Conservation (phyloP, 1,140 invertebrate genomes). For the Aporrectodea caliginosa region DNA sequence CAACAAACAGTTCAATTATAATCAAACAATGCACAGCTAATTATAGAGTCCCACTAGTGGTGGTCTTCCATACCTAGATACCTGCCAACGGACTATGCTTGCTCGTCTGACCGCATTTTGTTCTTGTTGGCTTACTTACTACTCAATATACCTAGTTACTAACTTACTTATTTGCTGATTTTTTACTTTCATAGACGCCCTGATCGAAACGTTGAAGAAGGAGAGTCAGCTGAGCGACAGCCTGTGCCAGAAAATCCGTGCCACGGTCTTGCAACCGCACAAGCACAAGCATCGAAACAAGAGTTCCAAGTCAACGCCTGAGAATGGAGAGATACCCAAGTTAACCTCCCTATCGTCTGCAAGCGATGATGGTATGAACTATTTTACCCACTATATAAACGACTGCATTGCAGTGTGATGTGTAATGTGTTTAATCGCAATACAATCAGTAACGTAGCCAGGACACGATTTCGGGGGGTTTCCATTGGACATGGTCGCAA, state of each 20-base stretch:
- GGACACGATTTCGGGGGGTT: not conserved
- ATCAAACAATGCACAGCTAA: too few relatives aligned
- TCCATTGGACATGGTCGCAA: too few relatives aligned
- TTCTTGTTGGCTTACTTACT: too few relatives aligned
- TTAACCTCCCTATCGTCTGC: not conserved
- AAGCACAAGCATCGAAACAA: slow-evolving; percentile 19
- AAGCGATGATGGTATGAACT: not conserved
- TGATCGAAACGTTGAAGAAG: slow-evolving; percentile 12
- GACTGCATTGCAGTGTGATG: not conserved
- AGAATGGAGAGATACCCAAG: not conserved
- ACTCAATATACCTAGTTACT: too few relatives aligned
- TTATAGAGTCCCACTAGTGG: too few relatives aligned
- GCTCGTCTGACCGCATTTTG: too few relatives aligned
- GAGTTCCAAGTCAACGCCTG: not conserved
- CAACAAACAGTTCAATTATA: too few relatives aligned
- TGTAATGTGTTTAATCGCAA: not conserved
- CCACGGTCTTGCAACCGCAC: slow-evolving; percentile 7
- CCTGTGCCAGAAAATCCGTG: not conserved
- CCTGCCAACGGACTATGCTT: too few relatives aligned
- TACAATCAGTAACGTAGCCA: not conserved
- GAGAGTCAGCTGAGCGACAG: slow-evolving; percentile 8
- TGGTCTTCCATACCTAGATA: too few relatives aligned
- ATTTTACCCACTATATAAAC: not conserved
- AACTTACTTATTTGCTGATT: not conserved
- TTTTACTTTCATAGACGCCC: not conserved